Conservation (phyloP, 2,888 invertebrate species). For the Penaeus monodon region DNA sequence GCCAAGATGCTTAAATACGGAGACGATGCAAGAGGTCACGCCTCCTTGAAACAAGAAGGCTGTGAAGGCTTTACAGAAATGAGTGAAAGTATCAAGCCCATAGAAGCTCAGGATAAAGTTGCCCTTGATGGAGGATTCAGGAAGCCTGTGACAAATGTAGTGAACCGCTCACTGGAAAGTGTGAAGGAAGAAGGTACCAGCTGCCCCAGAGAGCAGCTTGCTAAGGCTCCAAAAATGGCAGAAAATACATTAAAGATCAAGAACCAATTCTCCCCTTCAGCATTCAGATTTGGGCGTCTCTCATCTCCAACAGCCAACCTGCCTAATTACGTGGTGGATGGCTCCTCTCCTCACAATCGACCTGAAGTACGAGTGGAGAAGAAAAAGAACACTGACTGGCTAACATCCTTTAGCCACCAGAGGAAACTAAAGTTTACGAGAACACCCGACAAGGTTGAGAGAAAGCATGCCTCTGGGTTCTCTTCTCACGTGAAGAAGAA, state of each 20-base stretch:
- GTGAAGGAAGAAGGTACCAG: not conserved
- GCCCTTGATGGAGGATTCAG: constrained; percentile 30
- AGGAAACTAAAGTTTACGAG: constrained; percentile 37
- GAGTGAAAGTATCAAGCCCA: constrained; percentile 47
- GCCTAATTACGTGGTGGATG: constrained; percentile 61
- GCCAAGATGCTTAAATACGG: constrained; percentile 62
- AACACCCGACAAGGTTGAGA: constrained; percentile 18
- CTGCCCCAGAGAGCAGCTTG: not conserved
- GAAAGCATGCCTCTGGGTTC: not conserved
- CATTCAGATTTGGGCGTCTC: constrained; percentile 26
- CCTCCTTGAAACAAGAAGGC: not conserved
- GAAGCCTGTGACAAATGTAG: constrained; percentile 45
- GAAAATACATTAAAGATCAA: not conserved
- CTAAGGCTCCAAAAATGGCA: not conserved
- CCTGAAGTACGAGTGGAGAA: constrained; percentile 44
- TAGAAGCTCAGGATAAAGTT: constrained; percentile 36
- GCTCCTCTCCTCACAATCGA: constrained; percentile 56
- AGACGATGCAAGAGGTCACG: constrained; percentile 8
- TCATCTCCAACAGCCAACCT: constrained; percentile 63
- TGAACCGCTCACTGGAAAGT: not conserved
- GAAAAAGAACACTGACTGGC: constrained; percentile 45
- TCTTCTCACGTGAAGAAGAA: not conserved
- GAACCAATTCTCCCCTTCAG: not conserved
- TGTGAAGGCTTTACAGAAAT: constrained; percentile 36
- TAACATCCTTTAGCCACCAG: constrained; percentile 52